These are phyloP conservation scores for Poeciliopsis prolifica DNA, from an alignment of 2,113 vertebrate species.

Conservation along the genomic window DNA sequence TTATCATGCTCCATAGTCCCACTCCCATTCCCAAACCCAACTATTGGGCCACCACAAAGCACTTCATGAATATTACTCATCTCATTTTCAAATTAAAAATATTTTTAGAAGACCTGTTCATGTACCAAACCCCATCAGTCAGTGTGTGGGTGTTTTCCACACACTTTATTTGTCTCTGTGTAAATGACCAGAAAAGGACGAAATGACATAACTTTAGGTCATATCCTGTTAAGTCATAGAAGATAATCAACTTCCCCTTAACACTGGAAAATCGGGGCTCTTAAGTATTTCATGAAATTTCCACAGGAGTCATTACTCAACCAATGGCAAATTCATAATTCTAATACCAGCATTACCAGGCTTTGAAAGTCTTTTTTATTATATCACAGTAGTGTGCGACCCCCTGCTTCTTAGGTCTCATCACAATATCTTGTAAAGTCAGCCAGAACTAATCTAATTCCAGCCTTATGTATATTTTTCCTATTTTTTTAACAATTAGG, in stretches of 20 bases:
- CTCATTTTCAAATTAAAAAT: constrained; percentile 27
- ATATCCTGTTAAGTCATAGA: constrained; percentile 74
- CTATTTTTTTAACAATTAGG: constrained; percentile 42
- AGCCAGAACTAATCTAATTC: constrained; percentile 59
- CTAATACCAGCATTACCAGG: constrained; percentile 35
- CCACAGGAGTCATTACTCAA: constrained; percentile 57
- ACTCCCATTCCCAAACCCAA: constrained; percentile 61
- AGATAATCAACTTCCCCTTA: constrained; percentile 59
- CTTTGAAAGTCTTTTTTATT: constrained; percentile 51
- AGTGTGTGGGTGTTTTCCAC: constrained; percentile 52
- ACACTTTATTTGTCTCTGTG: constrained; percentile 31
- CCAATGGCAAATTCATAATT: constrained; percentile 55
- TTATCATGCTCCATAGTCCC: constrained; percentile 71
- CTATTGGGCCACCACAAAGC: constrained; percentile 7
- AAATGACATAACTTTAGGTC: constrained; percentile 73
- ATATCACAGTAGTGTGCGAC: constrained; percentile 65
- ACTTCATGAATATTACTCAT: not conserved
- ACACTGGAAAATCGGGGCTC: constrained; percentile 28
- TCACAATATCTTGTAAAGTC: constrained; percentile 52
- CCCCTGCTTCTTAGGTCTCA: constrained; percentile 58
- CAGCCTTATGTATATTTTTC: constrained; percentile 43
- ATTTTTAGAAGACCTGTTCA: constrained; percentile 10
- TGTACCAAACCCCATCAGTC: constrained; percentile 27
- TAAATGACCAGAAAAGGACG: constrained; percentile 61
- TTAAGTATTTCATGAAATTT: constrained; percentile 43